These are phyloP conservation scores for Sericinus montela DNA, from an alignment of 2,888 invertebrate genomes.

Conservation along the genomic window DNA sequence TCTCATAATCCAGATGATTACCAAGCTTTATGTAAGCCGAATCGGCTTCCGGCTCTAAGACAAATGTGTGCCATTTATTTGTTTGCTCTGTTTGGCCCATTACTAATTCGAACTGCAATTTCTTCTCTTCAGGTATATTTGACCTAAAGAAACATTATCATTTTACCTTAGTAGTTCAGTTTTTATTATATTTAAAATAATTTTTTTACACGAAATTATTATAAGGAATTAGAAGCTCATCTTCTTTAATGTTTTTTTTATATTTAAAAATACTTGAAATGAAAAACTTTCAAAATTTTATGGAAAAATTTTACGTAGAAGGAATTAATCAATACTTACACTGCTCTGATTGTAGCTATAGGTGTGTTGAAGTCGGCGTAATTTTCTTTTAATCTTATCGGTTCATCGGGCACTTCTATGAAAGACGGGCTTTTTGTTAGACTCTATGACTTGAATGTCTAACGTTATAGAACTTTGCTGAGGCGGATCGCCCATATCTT, in stretches of 20 bases:
- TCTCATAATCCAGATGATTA: slow-evolving; percentile 90
- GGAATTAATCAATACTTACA: slow-evolving; percentile 69
- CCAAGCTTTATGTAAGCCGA: slow-evolving; percentile 87
- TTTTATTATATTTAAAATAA: no score
- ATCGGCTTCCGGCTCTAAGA: slow-evolving; percentile 83
- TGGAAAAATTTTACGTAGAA: no score
- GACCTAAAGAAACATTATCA: slow-evolving; percentile 69
- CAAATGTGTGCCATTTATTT: slow-evolving; percentile 88
- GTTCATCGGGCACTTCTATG: slow-evolving; percentile 77
- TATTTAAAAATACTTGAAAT: no score
- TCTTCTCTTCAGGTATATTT: slow-evolving; percentile 86
- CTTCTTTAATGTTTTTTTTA: no score
- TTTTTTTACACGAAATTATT: no score
- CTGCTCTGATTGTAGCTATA: slow-evolving; percentile 85
- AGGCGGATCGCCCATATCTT: slow-evolving; percentile 84
- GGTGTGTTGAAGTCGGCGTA: slow-evolving; percentile 84
- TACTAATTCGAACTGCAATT: slow-evolving; percentile 88
- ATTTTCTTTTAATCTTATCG: slow-evolving; percentile 86
- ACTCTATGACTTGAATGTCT: slow-evolving; percentile 90
- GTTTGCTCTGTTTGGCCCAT: slow-evolving; percentile 92
- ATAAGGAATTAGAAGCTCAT: no score
- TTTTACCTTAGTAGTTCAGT: no score
- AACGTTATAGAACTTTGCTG: slow-evolving; percentile 87
- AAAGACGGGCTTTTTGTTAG: slow-evolving; percentile 91
- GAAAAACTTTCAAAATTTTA: no score